A percentile compares a stretch with the other conserved stretches of the same genome.
phyloP scores from a whole-genome alignment of 2,888 invertebrate genomes.

The Metopia argyrocephala region DNA sequence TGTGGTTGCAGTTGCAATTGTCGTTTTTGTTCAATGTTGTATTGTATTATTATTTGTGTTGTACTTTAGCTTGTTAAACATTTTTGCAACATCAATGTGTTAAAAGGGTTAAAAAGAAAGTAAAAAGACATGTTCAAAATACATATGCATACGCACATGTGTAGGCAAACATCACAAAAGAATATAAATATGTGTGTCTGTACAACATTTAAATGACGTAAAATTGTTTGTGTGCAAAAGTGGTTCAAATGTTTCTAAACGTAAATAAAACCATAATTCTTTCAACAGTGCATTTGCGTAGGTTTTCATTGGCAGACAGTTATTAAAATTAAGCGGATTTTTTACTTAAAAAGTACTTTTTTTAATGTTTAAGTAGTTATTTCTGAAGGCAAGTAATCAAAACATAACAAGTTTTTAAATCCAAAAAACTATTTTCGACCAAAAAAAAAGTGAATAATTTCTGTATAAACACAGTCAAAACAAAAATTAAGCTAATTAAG shows the following conservation, averaged over 20 bases:
- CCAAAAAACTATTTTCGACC: too few relatives aligned
- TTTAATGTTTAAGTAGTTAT: too few relatives aligned
- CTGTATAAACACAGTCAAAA: too few relatives aligned
- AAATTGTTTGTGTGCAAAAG: neutral
- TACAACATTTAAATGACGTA: constrained; percentile 4
- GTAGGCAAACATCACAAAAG: neutral
- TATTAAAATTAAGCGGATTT: constrained; percentile 32
- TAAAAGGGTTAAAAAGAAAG: constrained; percentile 31
- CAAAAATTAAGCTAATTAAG: too few relatives aligned
- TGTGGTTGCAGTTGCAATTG: neutral
- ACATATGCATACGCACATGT: neutral
- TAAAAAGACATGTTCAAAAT: neutral
- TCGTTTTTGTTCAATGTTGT: constrained; percentile 37
- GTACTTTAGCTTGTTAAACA: constrained; percentile 56
- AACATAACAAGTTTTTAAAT: too few relatives aligned
- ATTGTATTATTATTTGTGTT: constrained; percentile 56
- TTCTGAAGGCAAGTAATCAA: too few relatives aligned
- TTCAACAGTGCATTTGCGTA: neutral
- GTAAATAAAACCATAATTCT: neutral
- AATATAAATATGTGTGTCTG: too few relatives aligned
- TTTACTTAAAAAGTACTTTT: neutral
- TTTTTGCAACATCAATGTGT: constrained; percentile 45
- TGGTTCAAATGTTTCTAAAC: neutral
- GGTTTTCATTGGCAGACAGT: constrained; percentile 9
- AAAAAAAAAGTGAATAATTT: too few relatives aligned